Conservation (phyloP, 1,140 invertebrate species). For the Zaprionus ornatus region DNA sequence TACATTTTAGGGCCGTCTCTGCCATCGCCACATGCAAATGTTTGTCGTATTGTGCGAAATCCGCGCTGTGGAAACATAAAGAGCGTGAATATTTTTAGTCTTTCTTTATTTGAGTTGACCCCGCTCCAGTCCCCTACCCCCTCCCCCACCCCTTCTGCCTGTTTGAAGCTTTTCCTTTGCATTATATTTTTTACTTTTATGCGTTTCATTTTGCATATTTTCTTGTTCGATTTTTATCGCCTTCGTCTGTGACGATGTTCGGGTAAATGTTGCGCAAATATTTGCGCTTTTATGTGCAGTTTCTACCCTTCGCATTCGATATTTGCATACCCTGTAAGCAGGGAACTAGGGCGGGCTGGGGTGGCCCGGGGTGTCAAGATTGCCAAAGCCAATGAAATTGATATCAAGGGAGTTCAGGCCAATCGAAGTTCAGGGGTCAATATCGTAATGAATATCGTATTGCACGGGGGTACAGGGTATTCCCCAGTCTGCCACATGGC, state of each 20-base stretch:
- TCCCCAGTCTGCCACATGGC: background rate
- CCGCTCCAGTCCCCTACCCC: background rate
- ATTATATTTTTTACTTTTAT: conserved; percentile 52
- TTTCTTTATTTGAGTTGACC: conserved; percentile 27
- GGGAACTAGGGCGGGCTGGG: too few relatives aligned
- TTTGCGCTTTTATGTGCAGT: conserved; percentile 77
- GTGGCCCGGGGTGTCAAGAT: background rate
- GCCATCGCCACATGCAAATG: conserved; percentile 66
- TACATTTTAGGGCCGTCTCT: conserved; percentile 68
- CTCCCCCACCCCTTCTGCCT: background rate
- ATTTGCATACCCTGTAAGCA: conserved; percentile 10
- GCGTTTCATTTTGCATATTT: conserved; percentile 72
- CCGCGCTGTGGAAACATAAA: conserved; percentile 42
- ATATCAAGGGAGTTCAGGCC: background rate
- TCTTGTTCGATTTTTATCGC: conserved; percentile 77
- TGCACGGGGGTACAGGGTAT: conserved; percentile 6
- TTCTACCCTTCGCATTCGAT: background rate
- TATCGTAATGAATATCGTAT: background rate
- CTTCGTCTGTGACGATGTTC: conserved; percentile 57
- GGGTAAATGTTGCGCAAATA: conserved; percentile 75
- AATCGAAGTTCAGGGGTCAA: background rate
- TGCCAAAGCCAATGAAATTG: background rate
- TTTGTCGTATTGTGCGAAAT: conserved; percentile 72
- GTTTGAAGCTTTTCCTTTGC: conserved; percentile 30
- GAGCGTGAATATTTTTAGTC: conserved; percentile 33